These are phyloP conservation scores for Panurus biarmicus DNA, from an alignment of 2,113 vertebrate genomes.

Conservation along the genomic window DNA sequence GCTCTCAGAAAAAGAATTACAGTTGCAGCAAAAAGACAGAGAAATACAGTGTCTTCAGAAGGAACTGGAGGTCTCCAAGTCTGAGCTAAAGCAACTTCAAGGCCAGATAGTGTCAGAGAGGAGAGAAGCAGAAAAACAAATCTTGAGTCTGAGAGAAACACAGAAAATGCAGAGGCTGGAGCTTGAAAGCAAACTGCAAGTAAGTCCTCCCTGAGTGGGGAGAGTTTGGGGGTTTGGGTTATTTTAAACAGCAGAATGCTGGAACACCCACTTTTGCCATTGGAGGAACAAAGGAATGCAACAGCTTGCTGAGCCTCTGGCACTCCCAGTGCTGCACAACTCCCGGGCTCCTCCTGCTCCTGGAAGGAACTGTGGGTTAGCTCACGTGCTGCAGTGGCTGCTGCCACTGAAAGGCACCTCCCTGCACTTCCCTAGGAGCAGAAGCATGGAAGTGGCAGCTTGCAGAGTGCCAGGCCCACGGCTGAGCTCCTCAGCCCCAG, in stretches of 20 bases:
- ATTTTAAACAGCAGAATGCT: neutral
- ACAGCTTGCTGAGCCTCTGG: neutral
- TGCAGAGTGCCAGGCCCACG: constrained; percentile 45
- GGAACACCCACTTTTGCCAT: neutral
- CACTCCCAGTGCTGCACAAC: neutral
- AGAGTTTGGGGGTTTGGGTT: neutral
- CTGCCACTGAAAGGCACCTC: neutral
- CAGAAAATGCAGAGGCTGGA: constrained; percentile 53
- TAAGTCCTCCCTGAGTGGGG: constrained; percentile 6
- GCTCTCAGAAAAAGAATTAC: constrained; percentile 67
- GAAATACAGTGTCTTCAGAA: constrained; percentile 63
- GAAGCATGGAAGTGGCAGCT: constrained; percentile 22
- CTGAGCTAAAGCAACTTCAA: constrained; percentile 61
- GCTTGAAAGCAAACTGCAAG: constrained; percentile 65
- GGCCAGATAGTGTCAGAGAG: constrained; percentile 66
- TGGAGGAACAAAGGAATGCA: neutral
- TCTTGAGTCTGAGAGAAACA: constrained; percentile 61
- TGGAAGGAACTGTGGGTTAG: neutral
- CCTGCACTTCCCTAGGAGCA: constrained; percentile 41
- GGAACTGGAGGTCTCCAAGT: constrained; percentile 57
- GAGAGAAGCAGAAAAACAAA: constrained; percentile 64
- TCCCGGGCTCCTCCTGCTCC: neutral
- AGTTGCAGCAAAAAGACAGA: constrained; percentile 44
- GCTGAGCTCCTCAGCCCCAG: constrained; percentile 49
- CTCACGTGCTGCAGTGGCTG: neutral